These are phyloP conservation scores for Drosophila hamatofila DNA, from an alignment of 2,888 invertebrate species.

Conservation along the genomic window DNA sequence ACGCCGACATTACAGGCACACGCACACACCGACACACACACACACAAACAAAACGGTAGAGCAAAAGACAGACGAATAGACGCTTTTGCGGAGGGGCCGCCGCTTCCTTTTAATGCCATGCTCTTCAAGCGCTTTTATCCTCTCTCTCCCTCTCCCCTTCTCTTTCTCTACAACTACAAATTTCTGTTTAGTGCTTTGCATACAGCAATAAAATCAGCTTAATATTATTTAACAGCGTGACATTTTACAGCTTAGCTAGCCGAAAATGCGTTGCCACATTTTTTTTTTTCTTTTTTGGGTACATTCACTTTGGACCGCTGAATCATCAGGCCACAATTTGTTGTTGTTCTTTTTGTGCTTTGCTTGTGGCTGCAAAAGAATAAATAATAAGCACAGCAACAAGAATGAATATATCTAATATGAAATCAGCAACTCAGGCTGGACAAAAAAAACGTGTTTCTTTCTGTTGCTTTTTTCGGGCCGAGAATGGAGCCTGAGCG, in stretches of 20 bases:
- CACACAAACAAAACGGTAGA: slow-evolving; percentile 3
- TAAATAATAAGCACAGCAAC: slow-evolving; percentile 60
- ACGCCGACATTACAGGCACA: background rate
- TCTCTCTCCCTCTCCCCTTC: background rate
- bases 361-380: slow-evolving; percentile 55
- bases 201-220: slow-evolving; percentile 42
- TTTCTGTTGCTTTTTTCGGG: slow-evolving; percentile 26
- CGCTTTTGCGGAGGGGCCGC: slow-evolving; percentile 20
- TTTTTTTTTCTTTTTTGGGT: slow-evolving; percentile 16
- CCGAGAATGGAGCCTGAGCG: slow-evolving; percentile 16
- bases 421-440: slow-evolving; percentile 62
- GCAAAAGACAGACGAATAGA: slow-evolving; percentile 20
- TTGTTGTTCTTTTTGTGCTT: slow-evolving; percentile 26
- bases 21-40: slow-evolving; percentile 1
- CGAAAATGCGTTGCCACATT: slow-evolving; percentile 15
- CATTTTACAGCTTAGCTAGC: slow-evolving; percentile 58
- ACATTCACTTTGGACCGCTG: slow-evolving; percentile 66
- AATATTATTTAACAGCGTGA: slow-evolving; percentile 60
- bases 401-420: slow-evolving; percentile 68
- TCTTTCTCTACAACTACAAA: slow-evolving; percentile 11
- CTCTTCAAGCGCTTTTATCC: background rate
- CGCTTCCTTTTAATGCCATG: slow-evolving; percentile 27
- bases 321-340: slow-evolving; percentile 52
- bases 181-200: slow-evolving; percentile 44
- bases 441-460: slow-evolving; percentile 57